Conservation (phyloP, 2,113 vertebrate genomes). For the Pollimyrus isidori region DNA sequence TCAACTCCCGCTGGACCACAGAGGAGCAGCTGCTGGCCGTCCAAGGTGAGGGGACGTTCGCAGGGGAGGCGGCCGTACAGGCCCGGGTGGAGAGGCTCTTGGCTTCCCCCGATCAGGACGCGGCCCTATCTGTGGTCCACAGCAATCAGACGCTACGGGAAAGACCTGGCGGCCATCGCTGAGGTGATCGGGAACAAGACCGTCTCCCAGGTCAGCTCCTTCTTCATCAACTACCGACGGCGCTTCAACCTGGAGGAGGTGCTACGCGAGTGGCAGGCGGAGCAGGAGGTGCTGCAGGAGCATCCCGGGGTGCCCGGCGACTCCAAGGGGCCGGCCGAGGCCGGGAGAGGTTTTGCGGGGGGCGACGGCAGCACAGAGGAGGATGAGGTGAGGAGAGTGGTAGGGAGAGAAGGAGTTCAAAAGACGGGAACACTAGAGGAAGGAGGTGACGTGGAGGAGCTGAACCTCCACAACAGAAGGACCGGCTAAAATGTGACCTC, state of each 20-base stretch:
- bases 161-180: conserved; percentile 93
- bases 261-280: conserved; percentile 94
- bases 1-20: conserved; percentile 92
- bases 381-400: conserved; percentile 45
- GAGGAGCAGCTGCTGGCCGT: conserved; percentile 96
- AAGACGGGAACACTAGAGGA: background rate
- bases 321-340: conserved; percentile 31
- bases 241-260: conserved; percentile 97
- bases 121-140: background rate
- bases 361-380: conserved; percentile 50
- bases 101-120: background rate
- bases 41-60: conserved; percentile 69
- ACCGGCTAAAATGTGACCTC: background rate
- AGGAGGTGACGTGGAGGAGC: background rate
- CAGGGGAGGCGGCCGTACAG: background rate
- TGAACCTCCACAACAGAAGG: background rate
- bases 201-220: conserved; percentile 95
- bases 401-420: background rate
- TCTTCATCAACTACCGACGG: conserved; percentile 93
- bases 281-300: conserved; percentile 69
- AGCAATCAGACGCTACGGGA: conserved; percentile 94
- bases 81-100: background rate
- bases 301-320: conserved; percentile 38
- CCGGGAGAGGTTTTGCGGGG: conserved; percentile 34
- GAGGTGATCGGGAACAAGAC: conserved; percentile 98